Percentiles rank a stretch among this genome's conserved stretches.
Evolutionary conservation across 2,888 invertebrate species (phyloP).

Genomic region (Vanessa cardui): DNA sequence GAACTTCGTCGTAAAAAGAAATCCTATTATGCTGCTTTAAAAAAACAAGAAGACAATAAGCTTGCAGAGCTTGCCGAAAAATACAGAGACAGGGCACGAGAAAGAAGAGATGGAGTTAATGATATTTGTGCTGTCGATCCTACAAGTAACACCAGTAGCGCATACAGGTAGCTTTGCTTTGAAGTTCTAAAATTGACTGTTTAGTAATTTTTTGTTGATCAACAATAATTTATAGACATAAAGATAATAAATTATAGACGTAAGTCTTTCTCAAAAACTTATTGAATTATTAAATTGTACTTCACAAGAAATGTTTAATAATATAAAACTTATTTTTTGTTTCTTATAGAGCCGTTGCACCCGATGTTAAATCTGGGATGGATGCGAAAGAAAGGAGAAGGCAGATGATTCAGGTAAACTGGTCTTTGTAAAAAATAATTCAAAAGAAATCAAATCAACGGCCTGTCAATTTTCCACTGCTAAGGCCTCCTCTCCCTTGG

Average conservation of each 20-base stretch:
- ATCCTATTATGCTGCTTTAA: conserved; percentile 96
- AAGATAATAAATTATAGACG: too few species aligned
- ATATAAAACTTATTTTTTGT: neutral
- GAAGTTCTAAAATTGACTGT: neutral
- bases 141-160: conserved; percentile 91
- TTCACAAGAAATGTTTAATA: too few species aligned
- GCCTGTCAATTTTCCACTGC: too few species aligned
- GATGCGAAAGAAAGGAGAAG: conserved; percentile 97
- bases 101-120: conserved; percentile 93
- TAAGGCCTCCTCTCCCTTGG: too few species aligned
- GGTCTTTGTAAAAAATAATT: too few species aligned
- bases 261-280: too few species aligned
- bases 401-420: conserved; percentile 91
- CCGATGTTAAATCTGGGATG: conserved; percentile 95
- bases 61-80: conserved; percentile 96
- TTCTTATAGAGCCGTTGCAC: conserved; percentile 92
- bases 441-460: too few species aligned
- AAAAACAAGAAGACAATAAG: conserved; percentile 97
- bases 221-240: too few species aligned
- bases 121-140: conserved; percentile 93
- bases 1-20: conserved; percentile 96
- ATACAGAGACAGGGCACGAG: conserved; percentile 95
- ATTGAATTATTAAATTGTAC: too few species aligned
- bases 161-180: conserved; percentile 80
- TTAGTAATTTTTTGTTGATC: neutral